phyloP scores from a whole-genome alignment of 2,113 vertebrate genomes.

The Callaeas wilsoni region DNA sequence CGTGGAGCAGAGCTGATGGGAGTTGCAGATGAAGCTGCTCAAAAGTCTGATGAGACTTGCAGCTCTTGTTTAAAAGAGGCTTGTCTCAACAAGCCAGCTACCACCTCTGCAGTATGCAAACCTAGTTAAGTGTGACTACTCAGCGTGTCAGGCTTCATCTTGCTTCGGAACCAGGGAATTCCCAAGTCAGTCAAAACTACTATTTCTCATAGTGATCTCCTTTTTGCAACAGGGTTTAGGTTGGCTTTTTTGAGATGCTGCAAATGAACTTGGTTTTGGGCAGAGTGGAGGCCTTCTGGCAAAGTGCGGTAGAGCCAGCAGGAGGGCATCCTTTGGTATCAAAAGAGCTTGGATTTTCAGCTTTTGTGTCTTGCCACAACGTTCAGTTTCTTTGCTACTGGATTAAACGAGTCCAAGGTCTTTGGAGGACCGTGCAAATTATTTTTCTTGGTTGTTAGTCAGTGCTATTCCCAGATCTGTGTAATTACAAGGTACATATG shows the following conservation, averaged over 20 bases:
- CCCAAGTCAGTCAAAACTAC: not conserved
- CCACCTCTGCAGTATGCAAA: slow-evolving; percentile 23
- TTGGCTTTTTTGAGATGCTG: not conserved
- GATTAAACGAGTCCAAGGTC: not conserved
- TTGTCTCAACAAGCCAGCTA: slow-evolving; percentile 49
- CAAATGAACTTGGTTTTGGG: not conserved
- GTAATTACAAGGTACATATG: slow-evolving; percentile 14
- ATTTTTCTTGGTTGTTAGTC: slow-evolving; percentile 23
- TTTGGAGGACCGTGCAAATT: not conserved
- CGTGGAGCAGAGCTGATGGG: not conserved
- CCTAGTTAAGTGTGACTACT: not conserved
- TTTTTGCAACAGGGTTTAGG: not conserved
- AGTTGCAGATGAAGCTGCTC: not conserved
- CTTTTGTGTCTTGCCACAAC: not conserved
- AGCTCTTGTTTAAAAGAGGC: slow-evolving; percentile 7
- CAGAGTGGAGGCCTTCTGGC: not conserved
- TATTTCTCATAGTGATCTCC: not conserved
- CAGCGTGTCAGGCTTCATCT: not conserved
- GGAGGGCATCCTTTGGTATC: not conserved
- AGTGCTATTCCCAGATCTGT: not conserved
- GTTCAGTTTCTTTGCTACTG: not conserved
- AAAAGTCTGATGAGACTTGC: not conserved
- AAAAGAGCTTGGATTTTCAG: not conserved
- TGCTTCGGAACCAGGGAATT: not conserved
- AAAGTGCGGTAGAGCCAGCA: not conserved